Conservation (phyloP, 2,113 vertebrate species). For the Tylochromis polylepis region DNA sequence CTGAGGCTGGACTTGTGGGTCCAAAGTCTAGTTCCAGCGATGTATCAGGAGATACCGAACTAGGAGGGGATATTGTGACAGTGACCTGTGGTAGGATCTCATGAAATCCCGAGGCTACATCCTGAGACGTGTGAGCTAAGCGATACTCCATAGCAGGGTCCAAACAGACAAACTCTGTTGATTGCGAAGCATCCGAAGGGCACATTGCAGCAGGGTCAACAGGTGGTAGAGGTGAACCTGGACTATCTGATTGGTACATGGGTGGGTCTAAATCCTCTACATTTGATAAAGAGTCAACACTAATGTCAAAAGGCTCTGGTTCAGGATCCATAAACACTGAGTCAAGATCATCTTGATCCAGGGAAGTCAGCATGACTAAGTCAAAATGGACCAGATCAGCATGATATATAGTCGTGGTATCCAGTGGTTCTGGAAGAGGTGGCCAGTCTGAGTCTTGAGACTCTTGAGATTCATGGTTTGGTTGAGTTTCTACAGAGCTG, state of each 20-base stretch:
- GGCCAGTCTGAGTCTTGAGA: constrained; percentile 64
- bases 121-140: constrained; percentile 3
- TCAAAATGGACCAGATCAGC: constrained; percentile 71
- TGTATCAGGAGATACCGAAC: constrained; percentile 62
- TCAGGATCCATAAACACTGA: constrained; percentile 71
- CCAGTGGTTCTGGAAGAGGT: constrained; percentile 69
- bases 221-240: constrained; percentile 12
- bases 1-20: constrained; percentile 5
- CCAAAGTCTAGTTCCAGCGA: constrained; percentile 57
- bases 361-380: constrained; percentile 69
- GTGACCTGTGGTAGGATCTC: constrained; percentile 33
- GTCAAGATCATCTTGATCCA: constrained; percentile 72
- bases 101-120: not conserved
- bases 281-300: constrained; percentile 43
- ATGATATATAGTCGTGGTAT: constrained; percentile 55
- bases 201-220: not conserved
- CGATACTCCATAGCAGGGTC: constrained; percentile 35
- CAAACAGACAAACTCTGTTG: constrained; percentile 17
- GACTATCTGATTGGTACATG: constrained; percentile 32
- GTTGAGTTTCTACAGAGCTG: constrained; percentile 13
- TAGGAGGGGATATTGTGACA: constrained; percentile 65
- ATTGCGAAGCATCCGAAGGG: not conserved
- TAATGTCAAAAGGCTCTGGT: constrained; percentile 58
- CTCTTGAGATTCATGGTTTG: constrained; percentile 24
- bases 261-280: constrained; percentile 40